phyloP scores from a whole-genome alignment of 2,797 vertebrate species.

The Thamnophis elegans region DNA sequence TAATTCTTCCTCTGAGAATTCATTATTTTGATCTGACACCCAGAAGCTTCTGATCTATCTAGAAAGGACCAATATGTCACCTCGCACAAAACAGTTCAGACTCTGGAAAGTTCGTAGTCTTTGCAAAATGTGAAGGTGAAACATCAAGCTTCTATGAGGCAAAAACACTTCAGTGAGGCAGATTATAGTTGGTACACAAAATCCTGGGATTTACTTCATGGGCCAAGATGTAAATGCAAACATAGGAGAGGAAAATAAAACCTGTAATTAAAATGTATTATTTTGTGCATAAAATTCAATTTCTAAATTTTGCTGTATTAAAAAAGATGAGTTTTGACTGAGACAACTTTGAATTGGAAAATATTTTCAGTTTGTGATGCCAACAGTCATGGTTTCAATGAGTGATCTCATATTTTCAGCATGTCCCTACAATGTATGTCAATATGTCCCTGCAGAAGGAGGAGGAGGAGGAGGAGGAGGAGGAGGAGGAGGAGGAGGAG shows the following conservation, averaged over 20 bases:
- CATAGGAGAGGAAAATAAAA: background rate
- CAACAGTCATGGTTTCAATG: constrained; percentile 33
- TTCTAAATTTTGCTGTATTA: background rate
- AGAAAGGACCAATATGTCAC: background rate
- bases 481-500: constrained; percentile 2
- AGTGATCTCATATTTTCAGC: constrained; percentile 13
- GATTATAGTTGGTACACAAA: background rate
- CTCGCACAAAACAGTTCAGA: background rate
- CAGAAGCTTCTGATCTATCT: background rate
- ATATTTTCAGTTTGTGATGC: constrained; percentile 32
- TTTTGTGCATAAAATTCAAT: background rate
- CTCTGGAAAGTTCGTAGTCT: background rate
- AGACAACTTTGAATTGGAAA: background rate
- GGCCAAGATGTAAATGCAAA: background rate
- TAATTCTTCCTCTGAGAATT: background rate
- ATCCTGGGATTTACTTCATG: background rate
- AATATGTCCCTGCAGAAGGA: background rate
- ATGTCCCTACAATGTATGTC: constrained; percentile 12
- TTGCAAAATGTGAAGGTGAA: background rate
- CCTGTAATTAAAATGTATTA: background rate
- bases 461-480: background rate
- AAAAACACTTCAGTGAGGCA: background rate
- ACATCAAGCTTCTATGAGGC: background rate
- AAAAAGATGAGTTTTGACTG: background rate
- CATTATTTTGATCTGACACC: background rate